phyloP scores from a whole-genome alignment of 2,113 vertebrate genomes.

The Alethe castanea region DNA sequence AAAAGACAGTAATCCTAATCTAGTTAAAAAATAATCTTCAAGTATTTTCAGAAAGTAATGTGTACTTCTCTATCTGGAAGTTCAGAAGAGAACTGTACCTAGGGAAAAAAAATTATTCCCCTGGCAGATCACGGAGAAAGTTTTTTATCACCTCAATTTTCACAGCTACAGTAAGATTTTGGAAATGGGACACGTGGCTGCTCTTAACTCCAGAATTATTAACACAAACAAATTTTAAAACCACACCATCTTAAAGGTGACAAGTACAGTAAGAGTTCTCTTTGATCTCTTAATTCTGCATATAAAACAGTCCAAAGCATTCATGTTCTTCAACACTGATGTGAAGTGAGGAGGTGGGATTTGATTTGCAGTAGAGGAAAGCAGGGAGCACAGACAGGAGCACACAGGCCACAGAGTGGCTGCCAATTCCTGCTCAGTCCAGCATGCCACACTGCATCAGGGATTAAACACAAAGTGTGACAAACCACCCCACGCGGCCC shows the following conservation, averaged over 20 bases:
- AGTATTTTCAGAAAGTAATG: not conserved
- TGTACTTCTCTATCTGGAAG: not conserved
- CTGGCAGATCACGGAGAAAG: not conserved
- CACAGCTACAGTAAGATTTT: not conserved
- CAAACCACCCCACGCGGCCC: not conserved
- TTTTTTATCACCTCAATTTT: not conserved
- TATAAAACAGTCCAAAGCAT: not conserved
- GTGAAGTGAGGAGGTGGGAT: not conserved
- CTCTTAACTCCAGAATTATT: not conserved
- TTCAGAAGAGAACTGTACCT: not conserved
- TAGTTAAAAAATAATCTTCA: not conserved
- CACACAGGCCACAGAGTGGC: rapidly evolving
- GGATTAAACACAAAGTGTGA: not conserved
- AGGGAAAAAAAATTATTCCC: not conserved
- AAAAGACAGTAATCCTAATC: not conserved
- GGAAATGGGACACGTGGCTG: not conserved
- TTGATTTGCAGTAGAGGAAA: not conserved
- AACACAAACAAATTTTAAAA: not conserved
- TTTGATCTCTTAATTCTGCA: not conserved
- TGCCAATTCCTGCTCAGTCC: not conserved
- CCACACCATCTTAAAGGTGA: not conserved
- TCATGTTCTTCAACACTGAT: rapidly evolving
- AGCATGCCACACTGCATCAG: not conserved
- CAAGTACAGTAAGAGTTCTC: not conserved
- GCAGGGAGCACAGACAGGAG: not conserved